Evolutionary conservation across 2,888 invertebrate genomes (phyloP).

Genomic region (Priocnemis perturbator): DNA sequence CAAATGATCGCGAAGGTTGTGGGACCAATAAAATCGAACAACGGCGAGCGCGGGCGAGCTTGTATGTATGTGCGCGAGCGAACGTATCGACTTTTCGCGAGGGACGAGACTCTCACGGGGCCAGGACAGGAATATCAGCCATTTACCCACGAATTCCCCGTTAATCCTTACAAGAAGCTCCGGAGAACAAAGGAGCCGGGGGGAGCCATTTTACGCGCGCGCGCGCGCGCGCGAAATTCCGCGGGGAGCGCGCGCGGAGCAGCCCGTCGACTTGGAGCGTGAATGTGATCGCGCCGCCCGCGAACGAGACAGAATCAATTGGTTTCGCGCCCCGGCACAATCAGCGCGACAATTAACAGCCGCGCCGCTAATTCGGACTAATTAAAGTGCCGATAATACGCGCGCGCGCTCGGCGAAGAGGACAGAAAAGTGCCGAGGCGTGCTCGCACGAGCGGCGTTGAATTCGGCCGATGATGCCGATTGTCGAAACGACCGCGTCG

Average conservation of each 20-base stretch:
- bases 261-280: constrained; percentile 19
- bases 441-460: constrained; percentile 23
- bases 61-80: not conserved
- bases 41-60: not conserved
- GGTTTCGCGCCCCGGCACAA: constrained; percentile 58
- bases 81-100: not conserved
- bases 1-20: too few relatives aligned
- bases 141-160: constrained; percentile 38
- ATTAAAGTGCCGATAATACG: constrained; percentile 45
- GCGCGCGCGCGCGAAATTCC: constrained; percentile 26
- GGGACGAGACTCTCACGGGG: constrained; percentile 19
- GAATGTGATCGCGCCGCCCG: constrained; percentile 5
- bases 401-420: constrained; percentile 1
- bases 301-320: constrained; percentile 56
- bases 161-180: constrained; percentile 28
- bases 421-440: constrained; percentile 41
- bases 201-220: constrained; percentile 5
- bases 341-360: constrained; percentile 53
- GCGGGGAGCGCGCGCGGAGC: constrained; percentile 28
- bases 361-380: constrained; percentile 55
- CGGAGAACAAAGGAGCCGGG: constrained; percentile 22
- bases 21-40: not conserved
- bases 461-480: not conserved
- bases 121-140: constrained; percentile 29
- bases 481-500: constrained; percentile 1